Evolutionary conservation across 2,888 invertebrate genomes (phyloP).

Genomic region (Amorpha juglandis): DNA sequence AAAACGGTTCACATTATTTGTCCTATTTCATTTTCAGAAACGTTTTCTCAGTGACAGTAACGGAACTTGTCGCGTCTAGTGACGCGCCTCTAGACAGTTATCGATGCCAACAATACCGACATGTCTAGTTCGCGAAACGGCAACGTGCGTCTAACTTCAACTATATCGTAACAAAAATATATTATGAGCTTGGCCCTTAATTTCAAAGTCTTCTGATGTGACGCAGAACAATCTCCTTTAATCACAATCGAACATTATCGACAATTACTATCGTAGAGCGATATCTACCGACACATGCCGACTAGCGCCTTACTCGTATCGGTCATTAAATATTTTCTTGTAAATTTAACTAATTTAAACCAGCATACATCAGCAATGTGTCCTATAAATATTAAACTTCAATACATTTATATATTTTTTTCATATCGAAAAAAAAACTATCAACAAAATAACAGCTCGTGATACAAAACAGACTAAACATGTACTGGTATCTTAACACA

Average conservation of each 20-base stretch:
- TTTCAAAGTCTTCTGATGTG: slow-evolving; percentile 22
- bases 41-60: neutral
- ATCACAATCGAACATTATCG: slow-evolving; percentile 20
- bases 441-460: slow-evolving; percentile 16
- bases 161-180: slow-evolving; percentile 28
- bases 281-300: neutral
- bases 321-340: slow-evolving; percentile 14
- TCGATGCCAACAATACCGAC: neutral
- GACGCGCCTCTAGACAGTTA: neutral
- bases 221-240: slow-evolving; percentile 24
- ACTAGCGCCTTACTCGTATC: neutral
- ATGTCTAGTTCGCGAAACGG: neutral
- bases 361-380: slow-evolving; percentile 17
- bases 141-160: slow-evolving; percentile 3
- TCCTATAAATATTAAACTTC: slow-evolving; percentile 5
- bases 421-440: slow-evolving; percentile 1
- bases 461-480: neutral
- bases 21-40: neutral
- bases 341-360: slow-evolving; percentile 10
- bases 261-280: slow-evolving; percentile 7
- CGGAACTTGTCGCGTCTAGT: neutral
- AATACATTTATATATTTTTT: slow-evolving; percentile 16
- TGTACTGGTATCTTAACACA: neutral
- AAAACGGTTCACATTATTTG: neutral
- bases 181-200: slow-evolving; percentile 26